Percentiles rank a stretch among this genome's conserved stretches.
phyloP scores from a whole-genome alignment of 2,888 invertebrate species.

The Frankliniella fusca region DNA sequence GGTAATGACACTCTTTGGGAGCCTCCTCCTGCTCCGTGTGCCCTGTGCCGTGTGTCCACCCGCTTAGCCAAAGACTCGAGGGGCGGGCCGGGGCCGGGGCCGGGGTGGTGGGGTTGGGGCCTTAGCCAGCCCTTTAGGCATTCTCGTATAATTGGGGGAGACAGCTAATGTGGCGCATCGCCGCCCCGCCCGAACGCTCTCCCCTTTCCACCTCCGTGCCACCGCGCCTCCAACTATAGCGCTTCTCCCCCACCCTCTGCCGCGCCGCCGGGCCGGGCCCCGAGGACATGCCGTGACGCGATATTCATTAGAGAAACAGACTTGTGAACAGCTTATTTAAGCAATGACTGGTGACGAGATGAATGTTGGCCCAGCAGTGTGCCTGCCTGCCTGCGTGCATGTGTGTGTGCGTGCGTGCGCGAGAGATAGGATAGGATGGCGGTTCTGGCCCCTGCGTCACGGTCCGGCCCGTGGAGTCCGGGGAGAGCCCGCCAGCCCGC shows the following conservation, averaged over 20 bases:
- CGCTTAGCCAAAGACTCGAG: neutral
- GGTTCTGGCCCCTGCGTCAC: neutral
- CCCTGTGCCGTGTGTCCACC: too few species aligned
- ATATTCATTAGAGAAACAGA: slow-evolving; percentile 23
- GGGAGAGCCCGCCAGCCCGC: neutral
- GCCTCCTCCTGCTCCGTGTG: too few species aligned
- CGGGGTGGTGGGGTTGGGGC: too few species aligned
- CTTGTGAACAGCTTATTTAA: slow-evolving; percentile 17
- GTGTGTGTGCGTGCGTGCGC: neutral
- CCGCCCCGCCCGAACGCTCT: neutral
- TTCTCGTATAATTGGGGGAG: slow-evolving; percentile 22
- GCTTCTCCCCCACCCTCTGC: neutral
- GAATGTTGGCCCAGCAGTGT: neutral
- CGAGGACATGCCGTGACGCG: neutral
- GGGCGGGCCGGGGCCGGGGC: neutral
- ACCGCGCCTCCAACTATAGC: neutral
- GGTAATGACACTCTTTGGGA: too few species aligned
- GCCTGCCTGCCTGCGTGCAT: neutral
- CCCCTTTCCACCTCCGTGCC: neutral
- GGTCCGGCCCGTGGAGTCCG: neutral
- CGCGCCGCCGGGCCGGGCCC: too few species aligned
- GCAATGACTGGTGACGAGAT: slow-evolving; percentile 19
- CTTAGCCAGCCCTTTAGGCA: neutral
- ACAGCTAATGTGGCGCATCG: slow-evolving; percentile 25
- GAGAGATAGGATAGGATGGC: neutral